Conservation (phyloP, 2,797 vertebrate genomes). For the Calcarius lapponicus region DNA sequence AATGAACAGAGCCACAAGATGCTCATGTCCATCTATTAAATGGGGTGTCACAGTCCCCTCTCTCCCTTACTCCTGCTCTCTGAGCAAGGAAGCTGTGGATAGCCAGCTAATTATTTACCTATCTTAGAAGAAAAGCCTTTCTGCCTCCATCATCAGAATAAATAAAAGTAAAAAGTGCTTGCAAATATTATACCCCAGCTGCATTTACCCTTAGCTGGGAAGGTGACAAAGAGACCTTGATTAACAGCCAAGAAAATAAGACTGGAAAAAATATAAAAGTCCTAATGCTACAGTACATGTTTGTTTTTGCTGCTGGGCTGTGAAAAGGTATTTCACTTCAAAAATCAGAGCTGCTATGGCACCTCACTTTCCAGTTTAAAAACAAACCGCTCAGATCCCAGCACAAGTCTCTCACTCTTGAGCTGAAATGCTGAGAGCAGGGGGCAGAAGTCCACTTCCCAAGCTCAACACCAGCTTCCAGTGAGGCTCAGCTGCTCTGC, state of each 20-base stretch:
- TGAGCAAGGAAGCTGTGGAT: not conserved
- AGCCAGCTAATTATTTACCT: slow-evolving; percentile 29
- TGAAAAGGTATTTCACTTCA: not conserved
- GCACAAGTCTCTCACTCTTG: not conserved
- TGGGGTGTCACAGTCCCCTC: not conserved
- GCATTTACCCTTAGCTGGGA: not conserved
- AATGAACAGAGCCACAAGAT: slow-evolving; percentile 63
- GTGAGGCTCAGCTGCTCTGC: not conserved
- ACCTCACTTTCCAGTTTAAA: not conserved
- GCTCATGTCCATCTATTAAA: slow-evolving; percentile 27
- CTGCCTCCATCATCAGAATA: not conserved
- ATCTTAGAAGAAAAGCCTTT: not conserved
- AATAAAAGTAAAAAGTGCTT: not conserved
- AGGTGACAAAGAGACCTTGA: not conserved
- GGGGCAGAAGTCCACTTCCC: not conserved
- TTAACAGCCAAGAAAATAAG: slow-evolving; percentile 26
- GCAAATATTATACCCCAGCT: not conserved
- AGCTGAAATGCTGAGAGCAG: not conserved
- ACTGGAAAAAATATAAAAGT: not conserved
- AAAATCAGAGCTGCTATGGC: not conserved
- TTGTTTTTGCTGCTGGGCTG: not conserved
- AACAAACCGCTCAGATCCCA: slow-evolving; percentile 5
- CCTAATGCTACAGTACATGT: not conserved
- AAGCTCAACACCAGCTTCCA: not conserved
- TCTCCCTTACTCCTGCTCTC: not conserved